Evolutionary conservation across 2,113 vertebrate genomes (phyloP), one percentile per base, ranked within the genome.

Genomic region (Passer domesticus): DNA sequence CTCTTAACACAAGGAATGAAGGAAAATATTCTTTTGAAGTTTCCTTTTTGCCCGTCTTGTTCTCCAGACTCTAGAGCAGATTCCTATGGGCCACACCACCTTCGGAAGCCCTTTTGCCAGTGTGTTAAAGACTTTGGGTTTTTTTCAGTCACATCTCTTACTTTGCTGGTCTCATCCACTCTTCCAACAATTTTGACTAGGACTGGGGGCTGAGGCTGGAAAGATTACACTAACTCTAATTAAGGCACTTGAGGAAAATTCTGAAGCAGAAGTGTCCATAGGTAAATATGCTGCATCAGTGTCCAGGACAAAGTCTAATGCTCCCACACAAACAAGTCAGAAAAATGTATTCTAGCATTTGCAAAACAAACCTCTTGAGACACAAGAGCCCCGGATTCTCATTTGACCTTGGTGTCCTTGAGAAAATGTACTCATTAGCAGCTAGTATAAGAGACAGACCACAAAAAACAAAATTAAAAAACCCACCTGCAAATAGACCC

Each of bases 351-450:
- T 86, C 28, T 35, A 77, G 25, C 22, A 67, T 81, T 77, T 90
- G 27, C 73, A 90, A 92, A 96, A 64, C 64, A 81, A 83, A 68
- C 17, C 64, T 73, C 70, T 75, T 37, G 72, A 83, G 52, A 77
- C 15, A 43, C 43, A 90, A 73, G 58, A 56, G 39, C 37, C 22
- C 15, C 4, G 25, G 41, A 80, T 68, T 97, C 43, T 80, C 68
- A 50, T 37, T 86, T 69, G 88, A 80, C 72, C 90, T 80, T 37
- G 33, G 43, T 66, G 28, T 74, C 55, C 53, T 6, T 56, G 72
- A 89, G 39, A 78, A 49, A 90, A 55, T 31, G 28, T 19, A 72
- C 88, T 64, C 44, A 78, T 67, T 83, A 95, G 58, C 79, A 90
- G 46, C 55, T 33, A 88, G 30, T 10, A 7, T 23, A 89, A 79